phyloP scores from a whole-genome alignment of 2,113 vertebrate species.

The Carassius gibelio region DNA sequence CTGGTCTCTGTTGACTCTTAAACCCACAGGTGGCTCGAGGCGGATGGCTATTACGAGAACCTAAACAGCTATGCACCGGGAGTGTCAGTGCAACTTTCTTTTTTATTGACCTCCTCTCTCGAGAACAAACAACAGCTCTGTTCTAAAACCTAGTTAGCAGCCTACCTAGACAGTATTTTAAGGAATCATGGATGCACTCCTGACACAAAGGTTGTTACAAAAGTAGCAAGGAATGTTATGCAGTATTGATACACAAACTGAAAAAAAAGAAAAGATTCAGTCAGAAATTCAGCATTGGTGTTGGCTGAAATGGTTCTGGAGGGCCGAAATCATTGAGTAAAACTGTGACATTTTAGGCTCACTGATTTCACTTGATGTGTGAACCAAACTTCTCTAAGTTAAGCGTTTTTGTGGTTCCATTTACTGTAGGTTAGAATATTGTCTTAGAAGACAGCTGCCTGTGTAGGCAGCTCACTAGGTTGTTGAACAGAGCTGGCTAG shows the following conservation, averaged over 20 bases:
- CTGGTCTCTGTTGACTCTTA: conserved; percentile 44
- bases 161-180: conserved; percentile 4
- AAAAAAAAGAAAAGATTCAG: no score
- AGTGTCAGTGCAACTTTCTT: conserved; percentile 25
- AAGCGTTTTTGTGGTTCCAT: not conserved
- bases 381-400: no score
- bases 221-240: not conserved
- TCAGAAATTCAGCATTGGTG: no score
- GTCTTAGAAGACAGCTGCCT: not conserved
- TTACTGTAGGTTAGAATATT: not conserved
- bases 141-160: not conserved
- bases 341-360: no score
- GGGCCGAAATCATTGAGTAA: no score
- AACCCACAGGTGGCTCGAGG: conserved; percentile 39
- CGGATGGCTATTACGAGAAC: conserved; percentile 13
- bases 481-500: not conserved
- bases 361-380: no score
- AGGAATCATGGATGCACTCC: not conserved
- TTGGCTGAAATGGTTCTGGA: no score
- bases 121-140: not conserved
- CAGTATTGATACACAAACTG: no score
- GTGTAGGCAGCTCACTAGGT: not conserved
- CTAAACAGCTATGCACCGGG: not conserved
- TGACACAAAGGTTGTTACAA: not conserved
- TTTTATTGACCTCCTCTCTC: conserved; percentile 18